Conservation (phyloP, 2,797 vertebrate genomes). For the Spheniscus humboldti region DNA sequence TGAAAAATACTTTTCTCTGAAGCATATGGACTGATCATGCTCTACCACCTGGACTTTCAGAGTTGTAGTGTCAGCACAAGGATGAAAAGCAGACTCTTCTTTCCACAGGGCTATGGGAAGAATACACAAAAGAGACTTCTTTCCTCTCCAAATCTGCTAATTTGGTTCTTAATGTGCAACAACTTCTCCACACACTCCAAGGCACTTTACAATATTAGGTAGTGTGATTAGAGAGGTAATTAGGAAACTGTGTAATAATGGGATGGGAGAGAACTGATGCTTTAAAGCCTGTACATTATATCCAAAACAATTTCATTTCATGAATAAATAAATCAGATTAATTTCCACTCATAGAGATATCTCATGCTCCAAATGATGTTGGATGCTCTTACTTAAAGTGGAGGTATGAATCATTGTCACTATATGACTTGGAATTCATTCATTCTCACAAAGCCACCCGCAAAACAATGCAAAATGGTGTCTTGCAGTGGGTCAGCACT, state of each 20-base stretch:
- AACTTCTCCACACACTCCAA: constrained; percentile 30
- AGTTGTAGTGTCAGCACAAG: not conserved
- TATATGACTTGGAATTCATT: not conserved
- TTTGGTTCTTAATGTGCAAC: constrained; percentile 29
- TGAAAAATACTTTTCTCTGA: not conserved
- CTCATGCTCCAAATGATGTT: not conserved
- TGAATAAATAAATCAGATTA: constrained; percentile 10
- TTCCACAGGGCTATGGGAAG: not conserved
- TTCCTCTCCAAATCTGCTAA: not conserved
- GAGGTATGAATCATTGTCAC: not conserved
- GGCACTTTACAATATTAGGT: constrained; percentile 40
- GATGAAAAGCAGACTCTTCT: not conserved
- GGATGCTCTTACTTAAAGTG: not conserved
- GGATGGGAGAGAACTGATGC: not conserved
- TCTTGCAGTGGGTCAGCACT: not conserved
- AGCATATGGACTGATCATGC: not conserved
- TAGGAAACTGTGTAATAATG: constrained; percentile 5
- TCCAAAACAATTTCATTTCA: not conserved
- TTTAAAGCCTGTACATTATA: constrained; percentile 15
- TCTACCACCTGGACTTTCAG: not conserved
- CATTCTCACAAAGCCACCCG: not conserved
- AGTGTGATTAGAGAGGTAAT: constrained; percentile 44
- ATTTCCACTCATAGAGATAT: not conserved
- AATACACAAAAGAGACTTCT: not conserved
- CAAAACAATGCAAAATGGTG: not conserved